Conservation (phyloP, 2,888 invertebrate species). For the Drosophila bunnanda region DNA sequence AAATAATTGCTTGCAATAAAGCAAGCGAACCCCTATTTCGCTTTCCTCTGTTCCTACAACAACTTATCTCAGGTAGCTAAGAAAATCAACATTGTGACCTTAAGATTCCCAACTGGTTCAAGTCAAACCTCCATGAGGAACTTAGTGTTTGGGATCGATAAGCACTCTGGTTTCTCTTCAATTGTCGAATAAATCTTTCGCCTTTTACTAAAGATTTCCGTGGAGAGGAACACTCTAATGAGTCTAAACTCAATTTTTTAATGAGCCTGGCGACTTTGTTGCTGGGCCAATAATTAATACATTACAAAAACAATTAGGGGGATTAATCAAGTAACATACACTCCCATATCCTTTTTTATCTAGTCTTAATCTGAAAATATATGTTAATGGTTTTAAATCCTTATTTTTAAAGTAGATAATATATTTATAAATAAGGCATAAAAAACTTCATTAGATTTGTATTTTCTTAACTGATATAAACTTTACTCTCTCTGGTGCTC, state of each 20-base stretch:
- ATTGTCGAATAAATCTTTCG: conserved; percentile 84
- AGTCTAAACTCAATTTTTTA: conserved; percentile 85
- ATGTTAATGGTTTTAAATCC: too few species aligned
- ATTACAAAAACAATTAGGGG: conserved; percentile 14
- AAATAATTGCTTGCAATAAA: background rate
- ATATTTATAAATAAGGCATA: too few species aligned
- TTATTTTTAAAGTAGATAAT: too few species aligned
- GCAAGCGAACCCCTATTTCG: background rate
- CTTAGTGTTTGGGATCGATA: fast-evolving
- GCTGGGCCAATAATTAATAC: conserved; percentile 33
- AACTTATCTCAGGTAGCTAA: background rate
- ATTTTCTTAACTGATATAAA: background rate
- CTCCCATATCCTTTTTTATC: too few species aligned
- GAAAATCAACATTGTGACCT: background rate
- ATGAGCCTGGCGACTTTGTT: conserved; percentile 12
- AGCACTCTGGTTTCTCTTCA: conserved; percentile 88
- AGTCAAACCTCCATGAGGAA: background rate
- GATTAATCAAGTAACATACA: too few species aligned
- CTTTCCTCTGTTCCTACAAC: background rate
- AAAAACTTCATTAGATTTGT: too few species aligned
- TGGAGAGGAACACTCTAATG: conserved; percentile 40
- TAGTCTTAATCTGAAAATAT: too few species aligned
- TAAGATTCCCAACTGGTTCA: conserved; percentile 58
- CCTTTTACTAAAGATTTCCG: conserved; percentile 84
- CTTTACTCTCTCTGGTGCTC: background rate